Base-by-base conservation (phyloP, 2,888 invertebrate genomes). In the Drosophila crucigera region DNA sequence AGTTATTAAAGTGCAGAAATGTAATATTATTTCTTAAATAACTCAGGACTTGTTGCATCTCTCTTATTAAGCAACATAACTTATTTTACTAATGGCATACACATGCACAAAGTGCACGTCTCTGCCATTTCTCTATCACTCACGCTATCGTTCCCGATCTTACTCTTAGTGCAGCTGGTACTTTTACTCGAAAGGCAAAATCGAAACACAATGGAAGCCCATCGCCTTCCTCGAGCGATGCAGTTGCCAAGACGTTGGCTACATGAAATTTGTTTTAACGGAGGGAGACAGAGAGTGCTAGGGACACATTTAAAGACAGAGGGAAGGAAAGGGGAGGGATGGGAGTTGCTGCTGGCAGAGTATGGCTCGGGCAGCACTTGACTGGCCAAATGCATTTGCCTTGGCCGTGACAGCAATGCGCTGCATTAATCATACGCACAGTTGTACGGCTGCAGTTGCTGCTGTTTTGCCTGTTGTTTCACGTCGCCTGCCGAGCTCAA, bases 341-440 rank as follows among this genome's bases (percentile, higher is more conserved):
- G 52, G 22, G 10, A 31, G n/a, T 3, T 31, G 30, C n/a, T n/a
- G 54, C 47, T 37, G 25, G 4, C 25, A 25, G 47, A 4, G 25
- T 16, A 25, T 25, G 52, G 58, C 47, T 37, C 14, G 39, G 33
- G 31, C 33, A 56, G 28, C 52, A 60, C 14, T 61, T 68, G 68
- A 55, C 55, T 56, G 69, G 49, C 75, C 74, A 80, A 64, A 67
- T 81, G 73, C 73, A 73, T 54, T 80, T 80, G 73, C 65, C 47
- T 60, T 56, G 56, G 56, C 53, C 59, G 35, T 61, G 62, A 66
- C 71, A 72, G 68, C 55, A 54, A 43, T 63, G 74, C 58, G 67
- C 67, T 63, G 73, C 76, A 82, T 81, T 81, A 81, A 83, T 82
- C 83, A 81, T 81, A 81, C 83, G 81, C 81, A 81, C 80, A 68